Base-by-base conservation (phyloP, 2,113 vertebrate species). In the Hiodon alosoides region DNA sequence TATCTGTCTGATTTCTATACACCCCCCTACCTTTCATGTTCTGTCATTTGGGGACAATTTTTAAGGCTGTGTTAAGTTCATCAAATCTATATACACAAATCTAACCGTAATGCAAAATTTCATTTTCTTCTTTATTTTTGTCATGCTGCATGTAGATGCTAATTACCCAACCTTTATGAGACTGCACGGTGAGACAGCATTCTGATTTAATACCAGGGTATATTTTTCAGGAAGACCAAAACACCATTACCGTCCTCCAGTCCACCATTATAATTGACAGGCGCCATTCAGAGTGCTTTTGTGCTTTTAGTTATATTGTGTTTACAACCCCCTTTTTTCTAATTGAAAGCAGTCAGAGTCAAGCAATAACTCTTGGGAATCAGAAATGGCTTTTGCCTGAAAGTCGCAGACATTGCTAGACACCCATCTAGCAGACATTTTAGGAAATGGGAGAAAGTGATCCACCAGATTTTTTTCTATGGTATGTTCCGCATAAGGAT, bases 181-280 rank as follows among this genome's bases (percentile, higher is more conserved):
- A 17, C 67, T 76, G 61, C 66, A 53, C 8, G 2, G 14, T 50
- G 14, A 69, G 62, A 67, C 69, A 51, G 52, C 59, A 17, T 54
- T 74, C 71, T 75, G 79, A 81, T 83, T 81, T 84, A 79, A 84
- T 83, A 81, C 74, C 80, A 66, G 69, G 76, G 13, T 70, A 46
- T 57, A 52, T 60, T 48, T 75, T 54, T 52, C 53, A 8, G 31
- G 31, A 67, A 81, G 71, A 64, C 59, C 78, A 67, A 81, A 81
- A 77, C 71, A 61, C 31, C 66, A 58, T 68, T 62, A 73, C 67
- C 48, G 60, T 64, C 79, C 58, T 82, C 76, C 7, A 3, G 57
- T 64, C 79, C 58, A 85, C 76, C 6, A 3, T 80, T 81, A 79
- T 83, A 82, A 85, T 79, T 87, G 79, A 78, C 80, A 84, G 82